phyloP scores from a whole-genome alignment of 2,888 invertebrate genomes.

The Eustalomyia histrio region DNA sequence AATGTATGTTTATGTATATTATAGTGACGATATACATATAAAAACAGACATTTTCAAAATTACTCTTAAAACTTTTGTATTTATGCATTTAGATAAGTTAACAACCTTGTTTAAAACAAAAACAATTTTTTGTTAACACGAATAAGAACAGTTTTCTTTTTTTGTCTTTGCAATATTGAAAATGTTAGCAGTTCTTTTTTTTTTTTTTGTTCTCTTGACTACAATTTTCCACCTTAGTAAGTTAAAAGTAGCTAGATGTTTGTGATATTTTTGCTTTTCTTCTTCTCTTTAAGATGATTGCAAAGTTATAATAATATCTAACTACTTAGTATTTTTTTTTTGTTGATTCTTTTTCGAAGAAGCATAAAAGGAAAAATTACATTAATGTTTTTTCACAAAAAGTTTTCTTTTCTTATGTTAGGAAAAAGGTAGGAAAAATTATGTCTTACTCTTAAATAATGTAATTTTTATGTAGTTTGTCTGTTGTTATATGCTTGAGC shows the following conservation, averaged over 20 bases:
- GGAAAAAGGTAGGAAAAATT: not conserved
- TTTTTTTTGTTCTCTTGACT: conserved; percentile 11
- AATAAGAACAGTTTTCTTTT: too few relatives aligned
- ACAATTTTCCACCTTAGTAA: conserved; percentile 37
- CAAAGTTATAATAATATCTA: conserved; percentile 56
- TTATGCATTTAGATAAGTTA: not conserved
- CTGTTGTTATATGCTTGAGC: conserved; percentile 36
- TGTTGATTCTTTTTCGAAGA: conserved; percentile 15
- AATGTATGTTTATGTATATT: conserved; percentile 63
- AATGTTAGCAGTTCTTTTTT: conserved; percentile 9
- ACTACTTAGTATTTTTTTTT: not conserved
- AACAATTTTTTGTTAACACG: not conserved
- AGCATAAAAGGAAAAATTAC: conserved; percentile 42
- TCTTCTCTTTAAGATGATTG: conserved; percentile 24
- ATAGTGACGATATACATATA: not conserved
- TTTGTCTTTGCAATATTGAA: not conserved
- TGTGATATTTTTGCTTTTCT: conserved; percentile 10
- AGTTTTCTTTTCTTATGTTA: not conserved
- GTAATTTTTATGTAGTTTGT: conserved; percentile 39
- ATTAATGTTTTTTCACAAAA: conserved; percentile 22
- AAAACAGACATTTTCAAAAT: conserved; percentile 42
- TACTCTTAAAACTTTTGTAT: conserved; percentile 41
- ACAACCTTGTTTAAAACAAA: conserved; percentile 34
- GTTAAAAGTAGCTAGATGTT: conserved; percentile 31
- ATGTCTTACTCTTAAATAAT: conserved; percentile 13